Conservation (phyloP, 2,797 vertebrate species). For the Falco naumanni region DNA sequence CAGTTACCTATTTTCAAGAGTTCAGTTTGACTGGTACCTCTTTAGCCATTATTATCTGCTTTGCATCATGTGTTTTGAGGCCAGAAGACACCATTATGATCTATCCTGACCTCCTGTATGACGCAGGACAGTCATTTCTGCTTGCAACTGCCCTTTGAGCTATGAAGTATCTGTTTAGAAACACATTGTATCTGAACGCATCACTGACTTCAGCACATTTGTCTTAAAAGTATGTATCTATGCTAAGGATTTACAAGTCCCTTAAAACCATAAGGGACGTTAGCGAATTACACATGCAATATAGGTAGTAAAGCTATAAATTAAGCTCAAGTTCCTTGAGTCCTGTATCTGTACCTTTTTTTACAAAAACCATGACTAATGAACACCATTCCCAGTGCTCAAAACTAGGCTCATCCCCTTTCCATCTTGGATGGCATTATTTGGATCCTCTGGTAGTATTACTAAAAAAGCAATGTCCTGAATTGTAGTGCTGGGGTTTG, state of each 20-base stretch:
- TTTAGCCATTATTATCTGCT: neutral
- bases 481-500: neutral
- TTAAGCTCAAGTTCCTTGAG: neutral
- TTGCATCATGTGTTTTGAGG: neutral
- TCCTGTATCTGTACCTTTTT: neutral
- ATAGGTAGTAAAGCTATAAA: neutral
- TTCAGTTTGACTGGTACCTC: neutral
- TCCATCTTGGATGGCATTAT: neutral
- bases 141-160: neutral
- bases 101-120: neutral
- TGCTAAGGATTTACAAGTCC: neutral
- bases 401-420: neutral
- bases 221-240: neutral
- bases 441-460: neutral
- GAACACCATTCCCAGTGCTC: neutral
- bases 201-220: neutral
- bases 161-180: neutral
- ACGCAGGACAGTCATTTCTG: neutral
- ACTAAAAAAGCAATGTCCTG: neutral
- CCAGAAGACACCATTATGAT: neutral
- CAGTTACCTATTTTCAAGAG: neutral
- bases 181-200: neutral
- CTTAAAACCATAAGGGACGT: neutral
- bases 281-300: neutral
- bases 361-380: neutral